These are phyloP conservation scores for Poeciliopsis turrubarensis DNA, from an alignment of 2,113 vertebrate genomes.

Conservation along the genomic window DNA sequence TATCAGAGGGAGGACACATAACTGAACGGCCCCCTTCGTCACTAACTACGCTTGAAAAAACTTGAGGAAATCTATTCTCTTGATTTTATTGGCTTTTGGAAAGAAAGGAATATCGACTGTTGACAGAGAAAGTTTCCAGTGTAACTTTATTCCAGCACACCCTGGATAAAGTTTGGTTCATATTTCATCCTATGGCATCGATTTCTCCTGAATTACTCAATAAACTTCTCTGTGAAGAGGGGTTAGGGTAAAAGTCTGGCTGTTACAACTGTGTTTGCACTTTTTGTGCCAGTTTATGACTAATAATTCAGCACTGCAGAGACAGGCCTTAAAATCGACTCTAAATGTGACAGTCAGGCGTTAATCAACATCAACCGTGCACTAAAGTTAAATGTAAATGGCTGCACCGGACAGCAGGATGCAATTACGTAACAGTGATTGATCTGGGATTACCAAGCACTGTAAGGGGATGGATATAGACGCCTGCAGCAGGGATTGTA, in stretches of 20 bases:
- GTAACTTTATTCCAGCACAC: background rate
- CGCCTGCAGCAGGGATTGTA: conserved; percentile 47
- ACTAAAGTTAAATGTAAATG: background rate
- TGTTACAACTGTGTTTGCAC: background rate
- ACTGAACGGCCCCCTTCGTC: background rate
- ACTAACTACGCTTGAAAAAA: background rate
- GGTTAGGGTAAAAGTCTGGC: too few relatives aligned
- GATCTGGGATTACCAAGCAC: conserved; percentile 16
- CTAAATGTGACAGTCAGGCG: background rate
- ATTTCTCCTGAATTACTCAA: background rate
- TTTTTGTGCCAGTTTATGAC: background rate
- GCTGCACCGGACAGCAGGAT: background rate
- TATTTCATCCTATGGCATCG: background rate
- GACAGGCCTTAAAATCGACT: background rate
- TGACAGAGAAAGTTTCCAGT: background rate
- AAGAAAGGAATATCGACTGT: background rate
- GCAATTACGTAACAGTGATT: conserved; percentile 2
- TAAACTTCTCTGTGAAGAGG: background rate
- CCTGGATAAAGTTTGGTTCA: background rate
- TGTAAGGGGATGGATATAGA: background rate
- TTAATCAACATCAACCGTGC: conserved; percentile 16
- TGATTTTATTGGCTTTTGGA: background rate
- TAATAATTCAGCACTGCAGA: background rate
- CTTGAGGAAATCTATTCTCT: conserved; percentile 18
- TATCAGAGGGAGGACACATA: conserved; percentile 11